Conservation (phyloP, 37 sponge, comb jelly and placozoan genomes). For the Lycopodina hypogea region DNA sequence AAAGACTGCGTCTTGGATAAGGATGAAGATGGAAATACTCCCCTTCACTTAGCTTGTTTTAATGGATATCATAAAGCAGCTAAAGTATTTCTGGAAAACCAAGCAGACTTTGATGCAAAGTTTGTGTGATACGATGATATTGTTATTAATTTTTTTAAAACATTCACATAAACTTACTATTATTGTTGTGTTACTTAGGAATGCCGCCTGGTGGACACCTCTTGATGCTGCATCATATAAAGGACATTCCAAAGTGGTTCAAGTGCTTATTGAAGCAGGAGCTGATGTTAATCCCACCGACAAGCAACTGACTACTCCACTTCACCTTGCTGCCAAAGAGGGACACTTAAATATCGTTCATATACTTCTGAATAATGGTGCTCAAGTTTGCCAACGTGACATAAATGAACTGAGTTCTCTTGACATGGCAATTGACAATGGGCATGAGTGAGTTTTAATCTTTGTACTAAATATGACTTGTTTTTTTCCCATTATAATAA, state of each 20-base stretch:
- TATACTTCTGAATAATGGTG: conserved; percentile 59
- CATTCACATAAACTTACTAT: too few relatives aligned
- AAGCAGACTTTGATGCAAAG: conserved; percentile 75
- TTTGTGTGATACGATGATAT: not conserved
- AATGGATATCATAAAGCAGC: conserved; percentile 63
- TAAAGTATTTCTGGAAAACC: conserved; percentile 53
- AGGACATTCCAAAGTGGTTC: conserved; percentile 39
- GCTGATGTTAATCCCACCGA: conserved; percentile 73
- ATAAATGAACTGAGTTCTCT: conserved; percentile 56
- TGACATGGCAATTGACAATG: conserved; percentile 89
- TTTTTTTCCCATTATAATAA: too few relatives aligned
- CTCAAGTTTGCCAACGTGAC: conserved; percentile 46
- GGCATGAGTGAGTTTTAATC: conserved; percentile 58
- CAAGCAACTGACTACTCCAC: conserved; percentile 66
- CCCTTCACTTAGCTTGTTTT: conserved; percentile 88
- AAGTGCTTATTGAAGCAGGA: conserved; percentile 62
- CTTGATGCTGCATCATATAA: conserved; percentile 75
- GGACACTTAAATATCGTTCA: conserved; percentile 60
- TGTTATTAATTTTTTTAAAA: too few relatives aligned
- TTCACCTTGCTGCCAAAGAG: conserved; percentile 75
- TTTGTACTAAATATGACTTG: not conserved
- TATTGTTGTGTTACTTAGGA: conserved; percentile 28
- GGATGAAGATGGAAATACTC: conserved; percentile 88
- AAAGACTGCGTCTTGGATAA: conserved; percentile 64
- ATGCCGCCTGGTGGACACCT: conserved; percentile 76